Evolutionary conservation across 2,888 invertebrate species (phyloP).

Genomic region (Diarsia brunnea): DNA sequence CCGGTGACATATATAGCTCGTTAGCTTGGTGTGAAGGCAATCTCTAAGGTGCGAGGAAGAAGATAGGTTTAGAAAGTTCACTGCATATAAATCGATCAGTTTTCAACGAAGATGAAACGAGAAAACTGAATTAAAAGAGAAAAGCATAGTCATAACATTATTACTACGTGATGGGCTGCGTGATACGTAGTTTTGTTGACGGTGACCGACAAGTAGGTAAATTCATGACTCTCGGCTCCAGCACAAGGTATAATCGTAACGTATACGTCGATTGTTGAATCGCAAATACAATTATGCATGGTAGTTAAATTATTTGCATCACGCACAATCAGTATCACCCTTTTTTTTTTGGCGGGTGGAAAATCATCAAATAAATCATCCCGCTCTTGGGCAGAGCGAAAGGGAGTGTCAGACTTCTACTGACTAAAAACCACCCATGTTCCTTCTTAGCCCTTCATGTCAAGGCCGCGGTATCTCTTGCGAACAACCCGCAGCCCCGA

Average conservation of each 20-base stretch:
- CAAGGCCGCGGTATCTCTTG: too few relatives aligned
- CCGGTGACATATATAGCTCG: conserved; percentile 48
- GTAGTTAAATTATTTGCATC: too few relatives aligned
- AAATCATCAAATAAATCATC: too few relatives aligned
- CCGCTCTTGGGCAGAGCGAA: too few relatives aligned
- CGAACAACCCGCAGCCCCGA: too few relatives aligned
- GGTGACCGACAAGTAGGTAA: conserved; percentile 1
- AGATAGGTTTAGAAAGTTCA: conserved; percentile 3
- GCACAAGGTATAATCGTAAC: neutral
- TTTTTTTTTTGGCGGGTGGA: too few relatives aligned
- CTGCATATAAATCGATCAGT: conserved; percentile 17
- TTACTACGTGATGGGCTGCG: neutral
- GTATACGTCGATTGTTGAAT: too few relatives aligned
- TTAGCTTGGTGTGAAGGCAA: conserved; percentile 36
- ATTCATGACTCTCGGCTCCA: conserved; percentile 2
- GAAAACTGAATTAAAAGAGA: neutral
- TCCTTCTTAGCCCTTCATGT: too few relatives aligned
- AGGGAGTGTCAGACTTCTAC: too few relatives aligned
- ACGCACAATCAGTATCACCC: too few relatives aligned
- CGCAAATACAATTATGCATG: too few relatives aligned
- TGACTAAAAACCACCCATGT: too few relatives aligned
- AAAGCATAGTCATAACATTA: conserved; percentile 20
- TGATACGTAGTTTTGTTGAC: conserved; percentile 5
- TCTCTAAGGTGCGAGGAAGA: conserved; percentile 28
- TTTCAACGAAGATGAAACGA: neutral